A percentile compares a stretch with the other conserved stretches of the same genome.
phyloP scores from a whole-genome alignment of 2,888 invertebrate genomes.

The Cantharis lateralis region DNA sequence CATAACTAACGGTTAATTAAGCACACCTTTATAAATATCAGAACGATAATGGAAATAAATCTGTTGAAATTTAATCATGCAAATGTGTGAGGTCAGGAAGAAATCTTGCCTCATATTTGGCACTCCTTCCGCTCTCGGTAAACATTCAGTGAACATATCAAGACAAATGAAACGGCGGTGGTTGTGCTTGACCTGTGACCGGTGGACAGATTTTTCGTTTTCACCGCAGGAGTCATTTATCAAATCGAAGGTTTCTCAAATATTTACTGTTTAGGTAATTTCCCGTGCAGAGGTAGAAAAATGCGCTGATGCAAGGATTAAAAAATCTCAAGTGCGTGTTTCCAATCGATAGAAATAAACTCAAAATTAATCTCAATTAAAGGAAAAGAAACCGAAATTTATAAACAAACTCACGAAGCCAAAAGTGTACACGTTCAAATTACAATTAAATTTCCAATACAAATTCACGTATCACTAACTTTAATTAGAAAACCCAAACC shows the following conservation, averaged over 20 bases:
- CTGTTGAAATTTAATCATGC: conserved; percentile 19
- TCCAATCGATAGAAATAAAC: not conserved
- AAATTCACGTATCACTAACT: conserved; percentile 31
- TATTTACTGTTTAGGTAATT: not conserved
- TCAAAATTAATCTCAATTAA: not conserved
- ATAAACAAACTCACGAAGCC: not conserved
- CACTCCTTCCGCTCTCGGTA: conserved; percentile 27
- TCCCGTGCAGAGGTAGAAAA: not conserved
- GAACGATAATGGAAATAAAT: conserved; percentile 4
- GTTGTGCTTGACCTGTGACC: conserved; percentile 41
- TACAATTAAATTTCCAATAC: conserved; percentile 5
- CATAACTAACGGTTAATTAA: not conserved
- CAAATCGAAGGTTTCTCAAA: conserved; percentile 18
- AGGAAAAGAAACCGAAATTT: not conserved
- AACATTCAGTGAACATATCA: conserved; percentile 32
- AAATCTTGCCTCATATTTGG: conserved; percentile 17
- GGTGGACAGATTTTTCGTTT: conserved; percentile 40
- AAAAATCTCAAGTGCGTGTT: not conserved
- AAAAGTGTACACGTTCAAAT: not conserved
- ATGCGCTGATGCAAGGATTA: not conserved
- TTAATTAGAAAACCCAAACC: conserved; percentile 46
- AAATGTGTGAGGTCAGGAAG: conserved; percentile 6
- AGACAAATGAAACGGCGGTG: conserved; percentile 43
- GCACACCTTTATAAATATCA: conserved; percentile 6
- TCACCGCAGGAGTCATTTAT: conserved; percentile 38